Base-by-base conservation (phyloP, 2,888 invertebrate species). In the Conomelus anceps region DNA sequence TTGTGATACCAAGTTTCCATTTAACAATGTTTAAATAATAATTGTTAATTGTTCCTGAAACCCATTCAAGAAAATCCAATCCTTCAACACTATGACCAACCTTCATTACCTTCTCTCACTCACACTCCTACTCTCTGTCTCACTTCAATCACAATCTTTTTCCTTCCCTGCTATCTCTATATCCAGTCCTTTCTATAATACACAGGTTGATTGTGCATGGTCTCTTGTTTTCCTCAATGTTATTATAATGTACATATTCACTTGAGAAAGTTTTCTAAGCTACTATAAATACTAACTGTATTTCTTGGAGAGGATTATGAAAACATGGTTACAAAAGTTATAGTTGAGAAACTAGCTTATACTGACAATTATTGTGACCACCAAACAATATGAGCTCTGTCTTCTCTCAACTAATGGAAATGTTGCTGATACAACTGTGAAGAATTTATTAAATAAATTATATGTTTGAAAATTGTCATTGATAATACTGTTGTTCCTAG, bases 1-100 rank as follows among this genome's bases (percentile, higher is more conserved):
- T 91, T 91, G 91, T 91, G 91, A 91, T 91, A 91, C 91, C 91
- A 91, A 90, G 90, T 91, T 91, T 91, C 89, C 89, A 89, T 84
- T 90, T 89, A 89, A 89, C 90, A 90, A 90, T 90, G 89, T 88
- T 89, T 84, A 90, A 87, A 90, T 88, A 89, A 87, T 89, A 88
- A 88, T 88, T 89, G 89, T 89, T 89, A 41, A 63, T 22, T 88
- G 89, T 88, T 63, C 86, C 89, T 23, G 22, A 23, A 20, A 6
- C 23, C 22, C n/a, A n/a, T n/a, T n/a, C n/a, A n/a, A n/a, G 23
- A 23, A 17, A 23, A 85, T 86, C 22, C 0, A 84, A 84, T 84
- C n/a, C n/a, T n/a, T n/a, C n/a, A n/a, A n/a, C n/a, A n/a, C 63
- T n/a, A 6, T 63, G 63, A 34, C 9, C 20, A 63, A 63, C 3